A percentile compares a stretch with the other conserved stretches of the same genome.
phyloP scores from a whole-genome alignment of 2,113 vertebrate species.

The Clinocottus analis region DNA sequence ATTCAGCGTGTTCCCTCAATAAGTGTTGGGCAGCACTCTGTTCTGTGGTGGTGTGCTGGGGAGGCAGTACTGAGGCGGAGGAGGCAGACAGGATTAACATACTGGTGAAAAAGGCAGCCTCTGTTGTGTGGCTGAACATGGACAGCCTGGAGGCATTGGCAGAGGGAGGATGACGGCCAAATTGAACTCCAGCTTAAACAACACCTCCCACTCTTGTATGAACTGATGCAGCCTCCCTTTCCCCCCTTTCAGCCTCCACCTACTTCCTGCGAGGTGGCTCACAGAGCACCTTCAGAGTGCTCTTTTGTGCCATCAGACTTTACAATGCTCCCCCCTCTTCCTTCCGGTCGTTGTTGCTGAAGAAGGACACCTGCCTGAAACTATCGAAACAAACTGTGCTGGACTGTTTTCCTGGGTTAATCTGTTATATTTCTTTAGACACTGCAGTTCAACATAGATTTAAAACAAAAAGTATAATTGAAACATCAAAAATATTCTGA shows the following conservation, averaged over 20 bases:
- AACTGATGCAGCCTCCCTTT: conserved; percentile 16
- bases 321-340: neutral
- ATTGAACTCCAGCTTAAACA: conserved; percentile 55
- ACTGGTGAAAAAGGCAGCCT: conserved; percentile 71
- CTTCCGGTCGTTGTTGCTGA: neutral
- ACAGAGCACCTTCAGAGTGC: conserved; percentile 14
- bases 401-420: neutral
- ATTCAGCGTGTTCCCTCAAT: conserved; percentile 30
- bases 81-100: conserved; percentile 74
- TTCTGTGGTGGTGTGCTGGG: conserved; percentile 57
- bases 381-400: neutral
- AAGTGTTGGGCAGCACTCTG: conserved; percentile 52
- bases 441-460: neutral
- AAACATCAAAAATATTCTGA: neutral
- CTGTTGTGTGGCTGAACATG: conserved; percentile 68
- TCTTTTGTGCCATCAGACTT: conserved; percentile 6
- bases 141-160: conserved; percentile 62
- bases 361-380: conserved; percentile 7
- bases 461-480: neutral
- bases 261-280: conserved; percentile 26
- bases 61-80: conserved; percentile 57
- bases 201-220: conserved; percentile 54
- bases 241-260: conserved; percentile 10
- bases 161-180: conserved; percentile 69
- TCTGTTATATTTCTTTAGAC: neutral